phyloP scores from a whole-genome alignment of 2,888 invertebrate species.

The Loripinus fragilis region DNA sequence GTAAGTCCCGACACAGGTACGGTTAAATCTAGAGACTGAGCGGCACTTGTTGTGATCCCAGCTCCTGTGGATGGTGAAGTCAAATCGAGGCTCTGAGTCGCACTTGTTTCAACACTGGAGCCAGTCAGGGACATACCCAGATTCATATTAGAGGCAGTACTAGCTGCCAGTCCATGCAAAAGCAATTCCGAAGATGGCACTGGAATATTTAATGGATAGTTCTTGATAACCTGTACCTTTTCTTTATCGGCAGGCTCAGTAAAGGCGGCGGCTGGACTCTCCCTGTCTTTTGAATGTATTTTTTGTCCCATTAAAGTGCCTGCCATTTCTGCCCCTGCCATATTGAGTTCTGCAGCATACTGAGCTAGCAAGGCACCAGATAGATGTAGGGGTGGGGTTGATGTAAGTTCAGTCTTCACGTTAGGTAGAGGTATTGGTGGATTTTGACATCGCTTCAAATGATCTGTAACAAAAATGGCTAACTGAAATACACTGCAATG shows the following conservation, averaged over 20 bases:
- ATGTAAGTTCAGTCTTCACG: constrained; percentile 4
- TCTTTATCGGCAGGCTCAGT: constrained; percentile 53
- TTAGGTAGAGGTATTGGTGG: constrained; percentile 38
- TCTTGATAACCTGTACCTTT: constrained; percentile 55
- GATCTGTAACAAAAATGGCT: constrained; percentile 52
- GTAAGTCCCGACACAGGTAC: constrained; percentile 34
- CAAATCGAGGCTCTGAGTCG: constrained; percentile 35
- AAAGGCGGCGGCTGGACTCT: constrained; percentile 48
- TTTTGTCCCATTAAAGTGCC: constrained; percentile 41
- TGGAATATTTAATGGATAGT: constrained; percentile 55
- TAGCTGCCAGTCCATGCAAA: constrained; percentile 4
- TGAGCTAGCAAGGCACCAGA: constrained; percentile 5
- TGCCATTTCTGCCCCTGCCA: constrained; percentile 27
- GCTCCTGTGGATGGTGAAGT: constrained; percentile 46
- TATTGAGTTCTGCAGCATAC: constrained; percentile 3
- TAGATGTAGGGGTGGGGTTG: constrained; percentile 1
- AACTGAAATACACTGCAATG: no score
- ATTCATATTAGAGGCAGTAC: neutral
- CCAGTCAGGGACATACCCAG: neutral
- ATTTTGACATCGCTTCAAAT: constrained; percentile 58
- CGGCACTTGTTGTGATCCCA: constrained; percentile 18
- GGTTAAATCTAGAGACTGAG: constrained; percentile 51
- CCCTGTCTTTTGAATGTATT: constrained; percentile 35
- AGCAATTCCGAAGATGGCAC: constrained; percentile 48
- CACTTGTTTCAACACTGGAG: constrained; percentile 25